Conservation (phyloP, 1,140 invertebrate genomes). For the Drosophila mauritiana region DNA sequence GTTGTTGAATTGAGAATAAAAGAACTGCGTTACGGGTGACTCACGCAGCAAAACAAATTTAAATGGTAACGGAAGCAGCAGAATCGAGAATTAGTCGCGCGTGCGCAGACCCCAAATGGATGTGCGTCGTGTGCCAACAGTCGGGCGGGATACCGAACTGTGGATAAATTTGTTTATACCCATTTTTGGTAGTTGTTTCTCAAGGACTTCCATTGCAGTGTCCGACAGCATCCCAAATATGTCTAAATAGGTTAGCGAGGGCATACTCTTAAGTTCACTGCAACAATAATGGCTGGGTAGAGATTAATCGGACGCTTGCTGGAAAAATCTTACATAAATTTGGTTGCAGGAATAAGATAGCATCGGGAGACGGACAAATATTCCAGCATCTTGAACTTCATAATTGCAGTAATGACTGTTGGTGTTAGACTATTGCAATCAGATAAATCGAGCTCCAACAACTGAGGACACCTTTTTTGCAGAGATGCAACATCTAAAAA, state of each 20-base stretch:
- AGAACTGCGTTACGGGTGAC: conserved; percentile 29
- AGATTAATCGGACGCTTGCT: neutral
- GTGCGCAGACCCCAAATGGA: conserved; percentile 95
- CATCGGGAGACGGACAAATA: conserved; percentile 93
- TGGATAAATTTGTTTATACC: conserved; percentile 87
- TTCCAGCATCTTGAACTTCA: conserved; percentile 89
- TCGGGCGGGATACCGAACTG: conserved; percentile 93
- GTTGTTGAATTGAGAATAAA: conserved; percentile 60
- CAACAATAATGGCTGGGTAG: conserved; percentile 18
- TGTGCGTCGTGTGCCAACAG: conserved; percentile 92
- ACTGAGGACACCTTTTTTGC: conserved; percentile 88
- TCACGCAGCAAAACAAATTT: conserved; percentile 29
- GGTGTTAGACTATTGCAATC: conserved; percentile 91
- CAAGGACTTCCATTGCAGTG: conserved; percentile 86
- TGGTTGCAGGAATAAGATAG: conserved; percentile 89
- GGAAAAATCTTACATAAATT: conserved; percentile 86
- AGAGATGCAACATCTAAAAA: conserved; percentile 88
- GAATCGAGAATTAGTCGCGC: conserved; percentile 87
- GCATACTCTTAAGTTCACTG: conserved; percentile 86
- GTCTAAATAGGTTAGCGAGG: conserved; percentile 89
- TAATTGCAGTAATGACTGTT: conserved; percentile 86
- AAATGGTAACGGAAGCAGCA: neutral
- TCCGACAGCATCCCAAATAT: conserved; percentile 90
- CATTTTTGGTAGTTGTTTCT: conserved; percentile 85
- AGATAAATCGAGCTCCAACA: conserved; percentile 94